Base-by-base conservation (phyloP, 2,888 invertebrate genomes). In the Calameuta pallipes region DNA sequence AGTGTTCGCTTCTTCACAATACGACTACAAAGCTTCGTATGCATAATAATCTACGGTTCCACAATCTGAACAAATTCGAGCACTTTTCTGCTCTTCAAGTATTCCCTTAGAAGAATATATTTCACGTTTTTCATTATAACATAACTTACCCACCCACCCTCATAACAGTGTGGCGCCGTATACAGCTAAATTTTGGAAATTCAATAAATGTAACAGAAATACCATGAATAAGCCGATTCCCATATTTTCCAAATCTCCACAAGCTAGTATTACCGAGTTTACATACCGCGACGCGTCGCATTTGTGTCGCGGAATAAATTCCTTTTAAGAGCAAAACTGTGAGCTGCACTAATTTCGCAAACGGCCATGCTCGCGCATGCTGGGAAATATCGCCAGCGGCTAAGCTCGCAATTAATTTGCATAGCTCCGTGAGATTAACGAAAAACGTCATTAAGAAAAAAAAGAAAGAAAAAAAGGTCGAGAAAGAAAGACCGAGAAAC, bases 341-440 rank as follows among this genome's bases (percentile, higher is more conserved):
- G 23, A 56, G 56, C 23, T 56, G 56, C 56, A 56, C 56, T 56
- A 56, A 56, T 56, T 56, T 56, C 56, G 23, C 56, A 23, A 56
- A 23, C 56, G 56, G 23, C 9, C 56, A 23, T 9, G 23, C 71
- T 23, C 71, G 15, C 70, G 70, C 33, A 15, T 30, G 9, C 70
- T 4, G 1, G 71, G 31, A 31, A 71, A 33, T 71, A 30, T 71
- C 31, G 13, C 31, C 31, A 31, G 71, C 23, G 34, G 74, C 34
- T 36, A 34, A 36, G 35, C 36, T 34, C 11, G 23, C 34, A 35
- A 74, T 74, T 74, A 36, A 74, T 74, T 74, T 36, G 74, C 74
- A 74, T 35, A n/a, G 34, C 6, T 35, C n/a, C 74, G 9, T 13
- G 74, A 35, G 74, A 35, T 74, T 74, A 74, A 35, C 74, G 36